phyloP scores from a whole-genome alignment of 2,113 vertebrate genomes.

The Cyphomyrus discorhynchus region DNA sequence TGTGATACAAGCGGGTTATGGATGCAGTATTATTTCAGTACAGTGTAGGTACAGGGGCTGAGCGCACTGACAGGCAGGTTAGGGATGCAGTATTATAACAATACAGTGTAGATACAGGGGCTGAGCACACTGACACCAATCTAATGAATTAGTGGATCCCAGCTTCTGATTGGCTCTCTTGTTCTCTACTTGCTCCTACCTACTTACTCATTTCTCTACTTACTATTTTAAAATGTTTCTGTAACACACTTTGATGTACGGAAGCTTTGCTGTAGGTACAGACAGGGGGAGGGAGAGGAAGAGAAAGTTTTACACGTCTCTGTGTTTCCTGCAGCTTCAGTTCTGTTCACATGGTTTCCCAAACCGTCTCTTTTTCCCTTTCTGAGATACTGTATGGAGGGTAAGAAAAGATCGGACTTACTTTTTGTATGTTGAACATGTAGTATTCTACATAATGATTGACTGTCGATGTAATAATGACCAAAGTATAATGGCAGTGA shows the following conservation, averaged over 20 bases:
- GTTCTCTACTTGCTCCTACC: background rate
- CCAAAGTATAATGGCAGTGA: background rate
- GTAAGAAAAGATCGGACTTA: background rate
- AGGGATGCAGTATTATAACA: background rate
- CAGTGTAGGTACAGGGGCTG: background rate
- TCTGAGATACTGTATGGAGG: background rate
- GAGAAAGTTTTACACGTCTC: conserved; percentile 42
- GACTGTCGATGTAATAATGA: background rate
- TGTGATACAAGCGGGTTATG: background rate
- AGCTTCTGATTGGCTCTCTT: background rate
- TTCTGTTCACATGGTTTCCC: conserved; percentile 13
- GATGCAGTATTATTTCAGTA: background rate
- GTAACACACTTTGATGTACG: conserved; percentile 57
- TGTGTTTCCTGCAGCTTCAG: conserved; percentile 54
- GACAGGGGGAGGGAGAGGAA: conserved; percentile 37
- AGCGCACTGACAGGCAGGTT: background rate
- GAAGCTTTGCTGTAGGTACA: conserved; percentile 57
- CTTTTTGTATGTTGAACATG: background rate
- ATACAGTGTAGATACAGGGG: background rate
- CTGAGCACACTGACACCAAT: background rate
- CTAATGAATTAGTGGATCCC: background rate
- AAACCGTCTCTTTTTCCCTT: background rate
- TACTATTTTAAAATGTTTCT: background rate
- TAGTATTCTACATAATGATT: background rate
- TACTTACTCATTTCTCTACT: conserved; percentile 10